Evolutionary conservation across 2,888 invertebrate genomes (phyloP), one percentile per base, ranked within the genome.

Genomic region (Chalcis sispes): DNA sequence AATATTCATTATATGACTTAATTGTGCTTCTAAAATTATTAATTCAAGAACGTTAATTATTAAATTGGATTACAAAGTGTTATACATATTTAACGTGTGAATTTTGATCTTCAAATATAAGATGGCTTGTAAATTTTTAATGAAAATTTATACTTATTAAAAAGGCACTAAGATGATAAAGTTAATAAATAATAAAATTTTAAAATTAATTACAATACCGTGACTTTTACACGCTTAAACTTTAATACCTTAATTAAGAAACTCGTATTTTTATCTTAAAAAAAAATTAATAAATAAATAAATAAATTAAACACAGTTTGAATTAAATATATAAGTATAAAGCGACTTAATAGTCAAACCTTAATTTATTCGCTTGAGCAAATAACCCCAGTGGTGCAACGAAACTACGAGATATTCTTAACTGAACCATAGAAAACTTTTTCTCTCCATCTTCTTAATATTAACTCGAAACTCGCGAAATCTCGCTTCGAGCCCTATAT

Each of bases 201-300:
- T 18, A 48, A 56, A 54, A 48, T 74, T 69, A 64, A 74, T 74
- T 69, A 69, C 48, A 69, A 36, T 64, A 36, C 25, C n/a, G 46
- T 46, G 62, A 48, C 42, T 32, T 40, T 54, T 54, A 67, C 13
- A 0, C 15, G 27, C 54, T 62, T 46, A 67, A 69, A 61, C 56
- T 25, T 54, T 66, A 69, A 74, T 48, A 27, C 23, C 62, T 67
- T 36, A 69, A 69, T 74, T 74, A 69, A 69, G 13, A 59, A 40
- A 5, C 7, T 36, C 18, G 18, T n/a, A 29, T 50, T 59, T 29
- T 50, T 7, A 27, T 7, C n/a, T 5, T 3, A 58, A 67, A 67
- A 50, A 10, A 4, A 7, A 7, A n/a, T n/a, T n/a, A n/a, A n/a
- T n/a, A n/a, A n/a, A n/a, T 7, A 36, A 10, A 7, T 36, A 36